Evolutionary conservation across 2,797 vertebrate genomes (phyloP).

Genomic region (Cottoperca gobio): DNA sequence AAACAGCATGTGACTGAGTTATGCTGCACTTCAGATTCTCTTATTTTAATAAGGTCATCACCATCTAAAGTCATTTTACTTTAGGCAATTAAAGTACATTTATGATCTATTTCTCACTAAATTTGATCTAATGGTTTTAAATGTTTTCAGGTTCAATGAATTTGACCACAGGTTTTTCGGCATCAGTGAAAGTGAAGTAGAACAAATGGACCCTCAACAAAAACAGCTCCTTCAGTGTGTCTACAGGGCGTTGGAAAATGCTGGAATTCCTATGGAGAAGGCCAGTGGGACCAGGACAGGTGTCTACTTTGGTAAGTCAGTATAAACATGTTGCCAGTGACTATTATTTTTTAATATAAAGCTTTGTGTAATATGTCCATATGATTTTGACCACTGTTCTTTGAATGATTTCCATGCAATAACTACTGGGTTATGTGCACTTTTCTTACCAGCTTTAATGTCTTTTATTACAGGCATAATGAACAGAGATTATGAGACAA

Average conservation of each 20-base stretch:
- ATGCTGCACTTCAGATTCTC: neutral
- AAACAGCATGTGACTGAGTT: neutral
- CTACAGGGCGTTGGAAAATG: slow-evolving; percentile 88
- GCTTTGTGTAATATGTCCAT: neutral
- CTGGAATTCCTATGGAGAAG: slow-evolving; percentile 85
- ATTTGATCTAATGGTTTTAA: neutral
- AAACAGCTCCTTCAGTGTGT: slow-evolving; percentile 88
- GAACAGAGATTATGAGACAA: slow-evolving; percentile 90
- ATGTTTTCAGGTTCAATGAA: slow-evolving; percentile 83
- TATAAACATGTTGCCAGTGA: neutral
- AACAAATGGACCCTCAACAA: slow-evolving; percentile 89
- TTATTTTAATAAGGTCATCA: neutral
- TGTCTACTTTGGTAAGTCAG: slow-evolving; percentile 85
- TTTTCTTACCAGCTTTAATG: neutral
- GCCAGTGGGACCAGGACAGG: slow-evolving; percentile 87
- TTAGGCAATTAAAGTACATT: neutral
- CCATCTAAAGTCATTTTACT: neutral
- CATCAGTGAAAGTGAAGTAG: slow-evolving; percentile 85
- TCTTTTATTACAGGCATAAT: slow-evolving; percentile 84
- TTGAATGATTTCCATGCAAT: neutral
- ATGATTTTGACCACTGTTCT: neutral
- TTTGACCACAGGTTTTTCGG: slow-evolving; percentile 90
- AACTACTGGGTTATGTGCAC: neutral
- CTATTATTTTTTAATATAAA: neutral
- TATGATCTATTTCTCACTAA: neutral